These are phyloP conservation scores for Gryllus longicercus DNA, from an alignment of 2,888 invertebrate species.

Conservation along the genomic window DNA sequence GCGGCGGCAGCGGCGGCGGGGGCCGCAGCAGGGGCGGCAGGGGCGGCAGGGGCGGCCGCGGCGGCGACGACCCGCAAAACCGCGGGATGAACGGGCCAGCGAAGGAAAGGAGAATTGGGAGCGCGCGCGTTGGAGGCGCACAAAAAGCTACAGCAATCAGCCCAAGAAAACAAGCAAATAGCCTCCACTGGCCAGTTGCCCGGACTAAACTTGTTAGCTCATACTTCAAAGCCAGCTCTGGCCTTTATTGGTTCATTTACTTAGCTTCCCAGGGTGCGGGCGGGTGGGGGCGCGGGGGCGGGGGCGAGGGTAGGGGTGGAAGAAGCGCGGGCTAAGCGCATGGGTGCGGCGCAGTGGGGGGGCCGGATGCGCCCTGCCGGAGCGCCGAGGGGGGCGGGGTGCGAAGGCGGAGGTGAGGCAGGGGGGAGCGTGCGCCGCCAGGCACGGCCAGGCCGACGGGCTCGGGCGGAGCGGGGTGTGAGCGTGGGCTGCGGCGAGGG, in stretches of 20 bases:
- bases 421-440: not conserved
- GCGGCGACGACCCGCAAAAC: not conserved
- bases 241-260: conserved; percentile 17
- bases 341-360: not conserved
- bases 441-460: not conserved
- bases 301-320: not conserved
- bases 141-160: conserved; percentile 10
- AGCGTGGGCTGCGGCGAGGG: not conserved
- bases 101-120: not conserved
- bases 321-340: not conserved
- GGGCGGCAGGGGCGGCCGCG: too few species aligned
- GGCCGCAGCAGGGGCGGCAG: too few species aligned
- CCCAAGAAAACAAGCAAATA: conserved; percentile 17
- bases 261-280: conserved; percentile 1
- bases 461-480: not conserved
- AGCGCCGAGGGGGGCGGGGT: not conserved
- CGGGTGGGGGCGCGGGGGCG: not conserved
- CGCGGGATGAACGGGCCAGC: not conserved
- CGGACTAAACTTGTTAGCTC: conserved; percentile 11
- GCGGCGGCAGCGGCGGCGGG: too few species aligned
- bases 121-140: not conserved
- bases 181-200: not conserved
- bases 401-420: not conserved
- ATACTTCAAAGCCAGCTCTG: not conserved
- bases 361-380: not conserved